These are phyloP conservation scores for Protodeltote pygarga DNA, from an alignment of 2,888 invertebrate genomes.

Conservation along the genomic window DNA sequence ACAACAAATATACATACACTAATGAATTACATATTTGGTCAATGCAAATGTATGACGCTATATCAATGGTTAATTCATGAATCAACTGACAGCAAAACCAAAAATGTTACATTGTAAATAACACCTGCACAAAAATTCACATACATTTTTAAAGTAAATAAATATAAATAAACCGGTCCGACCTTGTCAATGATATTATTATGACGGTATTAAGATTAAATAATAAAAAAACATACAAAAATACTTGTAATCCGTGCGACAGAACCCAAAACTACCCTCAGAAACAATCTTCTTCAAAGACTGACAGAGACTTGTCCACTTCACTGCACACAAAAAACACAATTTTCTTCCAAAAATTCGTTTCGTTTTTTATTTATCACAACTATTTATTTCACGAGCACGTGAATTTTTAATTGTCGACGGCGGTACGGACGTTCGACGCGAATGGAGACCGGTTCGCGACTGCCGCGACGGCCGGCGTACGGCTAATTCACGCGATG, in stretches of 20 bases:
- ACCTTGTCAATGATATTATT: conserved; percentile 51
- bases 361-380: conserved; percentile 32
- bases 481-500: conserved; percentile 41
- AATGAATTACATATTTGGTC: conserved; percentile 17
- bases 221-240: conserved; percentile 23
- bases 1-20: conserved; percentile 7
- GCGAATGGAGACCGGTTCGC: conserved; percentile 32
- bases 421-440: conserved; percentile 29
- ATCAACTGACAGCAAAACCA: conserved; percentile 6
- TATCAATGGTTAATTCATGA: conserved; percentile 8
- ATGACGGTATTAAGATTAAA: conserved; percentile 20
- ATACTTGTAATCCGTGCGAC: conserved; percentile 41
- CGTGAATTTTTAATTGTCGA: conserved; percentile 29
- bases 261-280: conserved; percentile 55
- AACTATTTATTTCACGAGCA: conserved; percentile 18
- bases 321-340: conserved; percentile 43
- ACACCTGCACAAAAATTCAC: not conserved
- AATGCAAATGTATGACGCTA: conserved; percentile 26
- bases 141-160: conserved; percentile 7
- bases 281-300: conserved; percentile 57
- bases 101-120: conserved; percentile 7
- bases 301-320: conserved; percentile 53
- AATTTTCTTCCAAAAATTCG: conserved; percentile 20
- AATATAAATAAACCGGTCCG: conserved; percentile 57
- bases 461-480: conserved; percentile 46